Percentiles rank a stretch among this genome's conserved stretches.
Conservation (phyloP, 1,140 invertebrate species). For the Drosophila pseudoananassae region DNA sequence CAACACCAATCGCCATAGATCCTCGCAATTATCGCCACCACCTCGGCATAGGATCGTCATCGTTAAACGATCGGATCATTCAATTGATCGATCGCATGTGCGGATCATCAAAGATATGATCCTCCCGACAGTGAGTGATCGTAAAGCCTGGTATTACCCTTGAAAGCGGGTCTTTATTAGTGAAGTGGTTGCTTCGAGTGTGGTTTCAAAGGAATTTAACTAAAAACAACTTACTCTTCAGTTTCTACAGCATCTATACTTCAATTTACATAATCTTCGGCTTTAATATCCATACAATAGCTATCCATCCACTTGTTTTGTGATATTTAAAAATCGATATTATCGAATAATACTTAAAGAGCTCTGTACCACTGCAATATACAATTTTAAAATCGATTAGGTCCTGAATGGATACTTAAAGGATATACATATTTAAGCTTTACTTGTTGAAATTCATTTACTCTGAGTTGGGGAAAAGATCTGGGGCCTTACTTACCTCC, state of each 20-base stretch:
- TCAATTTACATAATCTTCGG: neutral
- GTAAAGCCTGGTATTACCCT: neutral
- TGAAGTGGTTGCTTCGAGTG: neutral
- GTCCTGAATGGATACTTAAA: neutral
- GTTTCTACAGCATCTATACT: neutral
- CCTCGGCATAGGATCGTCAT: conserved; percentile 4
- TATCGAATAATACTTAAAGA: neutral
- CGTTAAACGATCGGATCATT: conserved; percentile 38
- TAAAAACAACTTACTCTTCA: conserved; percentile 29
- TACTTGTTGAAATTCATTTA: too few species aligned
- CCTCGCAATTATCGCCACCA: conserved; percentile 14
- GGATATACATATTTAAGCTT: too few species aligned
- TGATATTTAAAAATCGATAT: neutral
- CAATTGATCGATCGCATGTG: conserved; percentile 44
- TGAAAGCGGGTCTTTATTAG: conserved; percentile 8
- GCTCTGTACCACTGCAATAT: conserved; percentile 16
- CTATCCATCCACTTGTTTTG: conserved; percentile 3
- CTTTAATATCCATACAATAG: conserved; percentile 6
- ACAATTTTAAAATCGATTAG: conserved; percentile 14
- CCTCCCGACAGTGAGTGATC: conserved; percentile 50
- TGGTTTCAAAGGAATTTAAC: neutral
- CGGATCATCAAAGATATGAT: conserved; percentile 28
- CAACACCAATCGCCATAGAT: conserved; percentile 8
- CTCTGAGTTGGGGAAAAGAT: too few species aligned
- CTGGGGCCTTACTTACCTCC: too few species aligned